Base-by-base conservation (phyloP, 2,888 invertebrate species). In the Tuta absoluta region DNA sequence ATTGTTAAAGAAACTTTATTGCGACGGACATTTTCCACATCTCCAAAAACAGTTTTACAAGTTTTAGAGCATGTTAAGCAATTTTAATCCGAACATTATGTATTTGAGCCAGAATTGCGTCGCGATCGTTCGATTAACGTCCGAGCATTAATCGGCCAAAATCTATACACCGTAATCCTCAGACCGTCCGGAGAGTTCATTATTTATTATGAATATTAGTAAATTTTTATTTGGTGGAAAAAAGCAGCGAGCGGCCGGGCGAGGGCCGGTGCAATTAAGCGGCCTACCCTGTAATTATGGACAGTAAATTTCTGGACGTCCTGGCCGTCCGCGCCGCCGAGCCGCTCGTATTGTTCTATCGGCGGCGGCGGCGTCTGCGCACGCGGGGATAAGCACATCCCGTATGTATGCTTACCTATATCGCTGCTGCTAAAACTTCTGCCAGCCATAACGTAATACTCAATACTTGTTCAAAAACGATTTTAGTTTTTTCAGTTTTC, bases 241-340 rank as follows among this genome's bases (percentile, higher is more conserved):
- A 91, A 90, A 85, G 85, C 82, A 82, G 77, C 75, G 76, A 84
- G 79, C 85, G 83, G 84, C 74, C 83, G 83, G 77, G 78, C 77
- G 78, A 59, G 62, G 53, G 74, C 90, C 87, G 92, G 86, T 94
- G 94, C 95, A 95, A 95, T 95, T 95, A 95, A 95, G 94, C 94
- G 93, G 92, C 89, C 93, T 93, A 95, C 95, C 95, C 95, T 95
- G 94, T 95, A 95, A 95, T 95, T 95, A 95, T 94, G 95, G 95
- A 93, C 95, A 94, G 95, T 95, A 95, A 95, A 95, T 95, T 94
- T 94, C 93, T 93, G 93, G 94, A 94, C 93, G 93, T 93, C 92
- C 91, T 87, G 85, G 79, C 81, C 81, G 75, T 63, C 63, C 59
- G 37, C 61, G 66, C 48, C 61, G 62, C 14, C 51, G 23, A 23